Evolutionary conservation across 2,888 invertebrate genomes (phyloP), one percentile per base, ranked within the genome.

Genomic region (Galerucella nymphaeae): DNA sequence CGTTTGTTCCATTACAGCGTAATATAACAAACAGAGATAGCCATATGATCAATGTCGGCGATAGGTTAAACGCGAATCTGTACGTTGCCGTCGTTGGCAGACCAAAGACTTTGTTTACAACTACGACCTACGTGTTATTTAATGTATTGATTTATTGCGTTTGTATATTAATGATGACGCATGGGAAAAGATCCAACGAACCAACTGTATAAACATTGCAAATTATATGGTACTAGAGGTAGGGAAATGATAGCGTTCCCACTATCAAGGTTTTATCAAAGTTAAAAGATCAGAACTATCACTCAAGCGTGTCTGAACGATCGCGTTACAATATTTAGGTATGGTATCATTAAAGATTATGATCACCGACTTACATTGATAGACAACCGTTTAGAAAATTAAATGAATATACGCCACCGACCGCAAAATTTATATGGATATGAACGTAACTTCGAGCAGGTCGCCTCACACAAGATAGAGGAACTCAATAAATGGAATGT

Each of bases 281-380:
- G 10, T 48, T 16, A 38, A 63, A 57, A 68, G 75, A 79, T 76
- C 79, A 70, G 75, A 74, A 73, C 77, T 75, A 80, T 78, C 80
- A 74, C 78, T 75, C 70, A 78, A 78, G 79, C 78, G 76, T 76
- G 78, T 77, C 78, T 76, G 76, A 77, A 79, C 83, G 84, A 84
- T 85, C 83, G 82, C 83, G 84, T 84, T 84, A 84, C 83, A 81
- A 81, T 84, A 84, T 85, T 84, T 84, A 82, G 85, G 82, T 83
- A 84, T 84, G 84, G 82, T 80, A 79, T 79, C 80, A 82, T 83
- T 84, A 78, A 76, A 81, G 83, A 83, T 84, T 48, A 82, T 78
- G 73, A 84, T 84, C 84, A 80, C 84, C 85, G 83, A 78, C 82
- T 77, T 72, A 5, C 75, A 75, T 74, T 84, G 83, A 85, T 82